Percentiles rank a stretch among this genome's conserved stretches.
phyloP scores from a whole-genome alignment of 23 tunicate species.

The Diplosoma virens region DNA sequence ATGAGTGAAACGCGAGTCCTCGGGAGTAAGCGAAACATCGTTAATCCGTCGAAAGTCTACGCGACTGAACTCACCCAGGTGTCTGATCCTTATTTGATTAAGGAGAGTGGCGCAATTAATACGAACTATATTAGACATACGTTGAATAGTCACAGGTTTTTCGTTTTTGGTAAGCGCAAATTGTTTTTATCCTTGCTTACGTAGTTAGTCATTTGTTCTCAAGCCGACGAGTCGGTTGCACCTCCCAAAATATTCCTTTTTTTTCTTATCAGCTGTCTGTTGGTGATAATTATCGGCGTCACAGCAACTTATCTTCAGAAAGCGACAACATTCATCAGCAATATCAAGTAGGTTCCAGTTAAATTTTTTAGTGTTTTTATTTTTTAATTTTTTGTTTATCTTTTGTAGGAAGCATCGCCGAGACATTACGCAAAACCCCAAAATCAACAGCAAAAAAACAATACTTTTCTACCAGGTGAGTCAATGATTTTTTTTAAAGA shows the following conservation, averaged over 20 bases:
- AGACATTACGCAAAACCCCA: background rate
- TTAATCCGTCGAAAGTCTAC: constrained; percentile 70
- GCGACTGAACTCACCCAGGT: constrained; percentile 82
- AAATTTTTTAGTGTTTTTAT: background rate
- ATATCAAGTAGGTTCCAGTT: constrained; percentile 2
- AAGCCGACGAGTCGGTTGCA: no score
- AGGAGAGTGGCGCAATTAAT: background rate
- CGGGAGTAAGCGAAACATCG: constrained; percentile 55
- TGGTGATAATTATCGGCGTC: constrained; percentile 59
- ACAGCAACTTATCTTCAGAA: background rate
- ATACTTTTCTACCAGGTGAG: constrained; percentile 45
- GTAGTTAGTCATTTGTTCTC: no score
- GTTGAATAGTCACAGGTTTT: background rate
- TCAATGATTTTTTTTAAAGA: background rate
- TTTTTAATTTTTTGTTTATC: background rate
- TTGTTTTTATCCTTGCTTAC: no score
- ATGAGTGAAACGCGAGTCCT: constrained; percentile 84
- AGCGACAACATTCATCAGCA: background rate
- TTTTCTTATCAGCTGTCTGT: constrained; percentile 35
- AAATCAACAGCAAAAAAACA: constrained; percentile 46
- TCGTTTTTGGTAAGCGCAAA: background rate
- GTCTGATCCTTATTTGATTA: background rate
- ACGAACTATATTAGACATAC: background rate
- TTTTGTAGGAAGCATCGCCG: constrained; percentile 17
- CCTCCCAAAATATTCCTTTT: no score